Conservation (phyloP, 2,113 vertebrate species). For the Hydrochoerus hydrochaeris region DNA sequence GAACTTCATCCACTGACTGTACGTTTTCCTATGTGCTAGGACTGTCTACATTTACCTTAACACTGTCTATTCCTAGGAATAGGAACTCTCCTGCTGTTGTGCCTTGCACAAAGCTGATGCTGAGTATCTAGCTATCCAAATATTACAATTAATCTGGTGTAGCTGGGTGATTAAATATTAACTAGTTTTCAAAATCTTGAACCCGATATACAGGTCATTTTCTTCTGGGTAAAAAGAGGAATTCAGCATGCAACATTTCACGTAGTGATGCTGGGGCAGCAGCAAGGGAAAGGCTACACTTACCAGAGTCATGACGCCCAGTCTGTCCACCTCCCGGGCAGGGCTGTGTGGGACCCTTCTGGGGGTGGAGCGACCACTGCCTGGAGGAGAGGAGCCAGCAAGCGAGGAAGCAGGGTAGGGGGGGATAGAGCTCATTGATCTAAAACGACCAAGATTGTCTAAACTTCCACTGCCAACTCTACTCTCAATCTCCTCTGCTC, state of each 20-base stretch:
- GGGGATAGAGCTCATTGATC: slow-evolving; percentile 92
- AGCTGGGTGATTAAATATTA: background rate
- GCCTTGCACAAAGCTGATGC: background rate
- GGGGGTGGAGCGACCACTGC: slow-evolving; percentile 95
- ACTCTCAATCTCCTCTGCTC: slow-evolving; percentile 96
- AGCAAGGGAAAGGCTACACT: background rate
- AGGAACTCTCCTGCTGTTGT: background rate
- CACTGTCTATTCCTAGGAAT: background rate
- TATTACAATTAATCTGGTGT: background rate
- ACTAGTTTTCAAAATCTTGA: background rate
- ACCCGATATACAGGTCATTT: background rate
- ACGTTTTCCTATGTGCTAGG: too few species aligned
- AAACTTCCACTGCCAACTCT: slow-evolving; percentile 92
- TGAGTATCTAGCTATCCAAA: background rate
- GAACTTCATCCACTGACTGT: background rate
- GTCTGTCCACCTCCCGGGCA: slow-evolving; percentile 94
- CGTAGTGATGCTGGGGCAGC: background rate
- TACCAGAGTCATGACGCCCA: slow-evolving; percentile 97
- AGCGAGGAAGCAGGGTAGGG: slow-evolving; percentile 86
- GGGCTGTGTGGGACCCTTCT: slow-evolving; percentile 92
- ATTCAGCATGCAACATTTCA: too few species aligned
- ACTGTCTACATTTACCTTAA: too few species aligned
- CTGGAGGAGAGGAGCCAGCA: slow-evolving; percentile 92
- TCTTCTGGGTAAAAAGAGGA: background rate
- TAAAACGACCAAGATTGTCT: slow-evolving; percentile 91